phyloP scores from a whole-genome alignment of 2,888 invertebrate genomes.

The Napeogenes sylphis region DNA sequence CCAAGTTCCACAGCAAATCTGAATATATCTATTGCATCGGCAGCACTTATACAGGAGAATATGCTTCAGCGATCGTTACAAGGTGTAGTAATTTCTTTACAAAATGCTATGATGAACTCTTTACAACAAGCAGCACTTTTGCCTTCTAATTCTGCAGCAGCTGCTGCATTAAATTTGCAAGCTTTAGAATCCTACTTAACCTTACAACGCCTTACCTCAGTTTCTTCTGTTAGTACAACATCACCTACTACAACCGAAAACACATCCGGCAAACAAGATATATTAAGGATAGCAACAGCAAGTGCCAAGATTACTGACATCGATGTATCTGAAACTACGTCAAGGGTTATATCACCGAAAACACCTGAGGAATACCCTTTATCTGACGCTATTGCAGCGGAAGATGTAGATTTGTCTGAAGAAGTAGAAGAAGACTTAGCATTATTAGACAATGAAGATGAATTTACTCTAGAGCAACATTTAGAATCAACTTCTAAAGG shows the following conservation, averaged over 20 bases:
- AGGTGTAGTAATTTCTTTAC: constrained; percentile 87
- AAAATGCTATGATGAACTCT: constrained; percentile 90
- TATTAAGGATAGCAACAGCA: constrained; percentile 80
- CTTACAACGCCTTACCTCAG: constrained; percentile 85
- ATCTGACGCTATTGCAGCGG: constrained; percentile 74
- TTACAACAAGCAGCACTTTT: constrained; percentile 89
- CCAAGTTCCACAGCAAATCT: constrained; percentile 59
- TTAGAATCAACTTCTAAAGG: constrained; percentile 68
- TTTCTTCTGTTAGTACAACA: constrained; percentile 74
- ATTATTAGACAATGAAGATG: constrained; percentile 85
- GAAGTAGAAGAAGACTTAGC: constrained; percentile 86
- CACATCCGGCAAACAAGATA: constrained; percentile 80
- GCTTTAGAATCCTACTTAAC: constrained; percentile 91
- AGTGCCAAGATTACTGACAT: constrained; percentile 73
- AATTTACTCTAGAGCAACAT: constrained; percentile 79
- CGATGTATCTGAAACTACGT: constrained; percentile 55
- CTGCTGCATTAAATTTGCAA: constrained; percentile 89
- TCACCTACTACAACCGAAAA: constrained; percentile 53
- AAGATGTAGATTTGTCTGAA: constrained; percentile 82
- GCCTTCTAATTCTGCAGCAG: constrained; percentile 89
- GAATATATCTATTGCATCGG: constrained; percentile 77
- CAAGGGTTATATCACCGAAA: constrained; percentile 67
- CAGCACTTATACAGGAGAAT: constrained; percentile 80
- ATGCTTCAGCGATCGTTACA: constrained; percentile 85
- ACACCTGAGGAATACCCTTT: constrained; percentile 72